Base-by-base conservation (phyloP, 2,797 vertebrate genomes). In the Intellagama lesueurii region DNA sequence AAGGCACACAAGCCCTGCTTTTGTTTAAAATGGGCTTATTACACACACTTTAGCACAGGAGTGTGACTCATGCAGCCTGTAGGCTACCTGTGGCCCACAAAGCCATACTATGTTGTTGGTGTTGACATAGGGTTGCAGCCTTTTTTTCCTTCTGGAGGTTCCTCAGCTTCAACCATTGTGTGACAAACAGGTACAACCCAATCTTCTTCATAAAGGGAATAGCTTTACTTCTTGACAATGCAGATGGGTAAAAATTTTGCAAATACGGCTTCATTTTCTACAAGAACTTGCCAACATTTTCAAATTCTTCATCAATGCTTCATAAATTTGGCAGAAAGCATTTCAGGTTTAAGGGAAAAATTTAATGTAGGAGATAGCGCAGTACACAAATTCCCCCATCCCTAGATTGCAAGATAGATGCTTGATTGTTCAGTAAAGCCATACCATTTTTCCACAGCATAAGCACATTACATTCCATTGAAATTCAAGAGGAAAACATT, bases 381-480 rank as follows among this genome's bases (percentile, higher is more conserved):
- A 76, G 32, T 44, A 22, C n/a, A 35, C 24, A 44, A 2, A 76
- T 8, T 44, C 19, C 16, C 4, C 3, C 35, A 8, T 22, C 35
- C 22, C 7, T 24, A 8, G 9, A 68, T 75, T 47, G 0, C 22
- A 0, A 0, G 17, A 52, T 2, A 56, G 52, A 56, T 9, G 52
- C 52, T 11, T 78, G 80, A 72, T 52, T 3, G n/a, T 47, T 28
- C 19, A 35, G 66, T 1, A 1, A 11, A 7, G 2, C 0, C 0
- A 0, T 89, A 69, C 35, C 86, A 49, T 4, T 72, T 90, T 87
- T 81, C 47, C 68, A 6, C 32, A 47, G 40, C 24, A 9, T 77
- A 24, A 56, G 22, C 1, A 4, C 52, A 56, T 52, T 75, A 14
- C 3, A 82, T 28, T 6, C 5, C 0, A 19, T 8, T 1, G 1